phyloP scores from a whole-genome alignment of 2,797 vertebrate species.

The Holocentrus rufus region DNA sequence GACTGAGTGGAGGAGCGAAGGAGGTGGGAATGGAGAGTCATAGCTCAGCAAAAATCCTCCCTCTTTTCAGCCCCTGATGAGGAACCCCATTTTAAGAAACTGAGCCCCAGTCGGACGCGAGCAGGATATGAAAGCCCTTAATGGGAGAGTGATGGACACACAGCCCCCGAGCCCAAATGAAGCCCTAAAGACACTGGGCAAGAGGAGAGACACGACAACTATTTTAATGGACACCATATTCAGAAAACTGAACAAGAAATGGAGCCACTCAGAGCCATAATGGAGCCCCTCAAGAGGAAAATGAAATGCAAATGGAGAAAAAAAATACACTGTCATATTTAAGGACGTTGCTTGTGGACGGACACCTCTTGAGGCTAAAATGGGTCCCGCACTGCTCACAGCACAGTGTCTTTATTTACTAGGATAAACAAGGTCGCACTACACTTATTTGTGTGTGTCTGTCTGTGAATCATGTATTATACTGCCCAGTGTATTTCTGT shows the following conservation, averaged over 20 bases:
- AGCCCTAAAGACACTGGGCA: constrained; percentile 67
- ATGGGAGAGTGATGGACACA: constrained; percentile 76
- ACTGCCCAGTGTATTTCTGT: constrained; percentile 54
- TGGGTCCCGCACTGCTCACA: constrained; percentile 34
- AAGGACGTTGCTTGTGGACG: constrained; percentile 50
- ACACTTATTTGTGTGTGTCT: constrained; percentile 22
- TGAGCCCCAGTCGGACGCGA: constrained; percentile 90
- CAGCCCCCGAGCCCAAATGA: constrained; percentile 63
- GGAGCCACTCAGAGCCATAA: constrained; percentile 69
- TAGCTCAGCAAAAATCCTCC: constrained; percentile 94
- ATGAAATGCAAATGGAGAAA: constrained; percentile 64
- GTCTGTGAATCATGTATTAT: constrained; percentile 48
- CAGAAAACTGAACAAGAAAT: constrained; percentile 66
- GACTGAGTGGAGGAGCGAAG: constrained; percentile 57
- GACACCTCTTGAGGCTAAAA: constrained; percentile 48
- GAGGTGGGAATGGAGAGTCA: constrained; percentile 84
- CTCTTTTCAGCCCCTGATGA: constrained; percentile 98
- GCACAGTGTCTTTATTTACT: constrained; percentile 40
- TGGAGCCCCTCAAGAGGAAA: constrained; percentile 67
- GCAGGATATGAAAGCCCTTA: constrained; percentile 76
- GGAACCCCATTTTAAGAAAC: constrained; percentile 98
- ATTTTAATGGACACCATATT: constrained; percentile 68
- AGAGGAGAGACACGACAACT: constrained; percentile 60
- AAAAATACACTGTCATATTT: constrained; percentile 18
- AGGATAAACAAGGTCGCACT: constrained; percentile 44